phyloP scores from a whole-genome alignment of 2,113 vertebrate species.

The Anarhynchus alexandrinus region DNA sequence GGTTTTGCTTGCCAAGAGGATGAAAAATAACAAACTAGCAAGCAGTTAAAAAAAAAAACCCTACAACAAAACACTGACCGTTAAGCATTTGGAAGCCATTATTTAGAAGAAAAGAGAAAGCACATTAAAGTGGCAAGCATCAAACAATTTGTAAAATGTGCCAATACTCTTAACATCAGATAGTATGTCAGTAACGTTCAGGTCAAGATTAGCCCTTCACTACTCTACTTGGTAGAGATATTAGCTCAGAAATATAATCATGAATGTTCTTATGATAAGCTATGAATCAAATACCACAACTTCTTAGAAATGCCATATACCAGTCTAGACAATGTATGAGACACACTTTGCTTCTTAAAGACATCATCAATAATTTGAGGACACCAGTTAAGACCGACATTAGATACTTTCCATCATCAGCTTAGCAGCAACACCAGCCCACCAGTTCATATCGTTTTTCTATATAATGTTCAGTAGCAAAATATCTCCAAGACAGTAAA shows the following conservation, averaged over 20 bases:
- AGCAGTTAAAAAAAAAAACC: not conserved
- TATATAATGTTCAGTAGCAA: not conserved
- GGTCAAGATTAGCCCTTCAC: not conserved
- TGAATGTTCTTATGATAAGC: not conserved
- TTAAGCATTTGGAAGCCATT: slow-evolving; percentile 31
- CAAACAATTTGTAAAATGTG: not conserved
- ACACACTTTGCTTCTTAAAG: not conserved
- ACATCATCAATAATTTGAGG: not conserved
- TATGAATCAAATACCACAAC: not conserved
- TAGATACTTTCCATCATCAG: not conserved
- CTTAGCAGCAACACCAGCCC: not conserved
- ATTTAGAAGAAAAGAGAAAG: not conserved
- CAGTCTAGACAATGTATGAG: not conserved
- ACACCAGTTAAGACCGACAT: not conserved
- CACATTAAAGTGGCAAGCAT: not conserved
- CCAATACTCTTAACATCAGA: not conserved
- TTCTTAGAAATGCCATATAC: not conserved
- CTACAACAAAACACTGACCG: not conserved
- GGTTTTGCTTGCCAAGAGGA: slow-evolving; percentile 22
- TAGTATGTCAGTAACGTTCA: not conserved
- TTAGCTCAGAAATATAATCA: not conserved
- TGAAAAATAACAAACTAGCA: not conserved
- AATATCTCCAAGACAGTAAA: not conserved
- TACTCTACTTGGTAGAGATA: not conserved
- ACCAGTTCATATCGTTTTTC: not conserved